Evolutionary conservation across 2,888 invertebrate genomes (phyloP), one percentile per base, ranked within the genome.

Genomic region (Agrotis segetum): DNA sequence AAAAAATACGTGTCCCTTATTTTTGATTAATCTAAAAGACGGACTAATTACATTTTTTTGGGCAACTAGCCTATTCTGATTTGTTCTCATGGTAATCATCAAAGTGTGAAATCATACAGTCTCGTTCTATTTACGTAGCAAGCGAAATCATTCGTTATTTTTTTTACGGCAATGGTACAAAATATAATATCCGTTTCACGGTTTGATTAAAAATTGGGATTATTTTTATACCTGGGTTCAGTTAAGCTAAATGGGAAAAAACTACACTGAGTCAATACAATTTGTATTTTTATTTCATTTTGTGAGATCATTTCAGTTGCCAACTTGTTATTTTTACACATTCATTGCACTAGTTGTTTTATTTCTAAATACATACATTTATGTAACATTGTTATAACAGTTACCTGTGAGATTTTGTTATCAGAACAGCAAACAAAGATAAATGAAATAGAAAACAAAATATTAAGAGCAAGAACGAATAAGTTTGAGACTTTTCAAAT

Each of bases 191-290:
- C 56, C 50, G 16, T 44, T 67, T 56, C 49, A 64, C 7, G 52
- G 46, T 61, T 79, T 67, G 47, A 79, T 77, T 60, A 79, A 77
- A 76, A 67, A 49, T 52, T 47, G 21, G 58, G 74, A 64, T 79
- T 61, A 67, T 29, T 77, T 49, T 60, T 46, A 52, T n/a, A n/a
- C n/a, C n/a, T n/a, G 47, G 55, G 58, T 46, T 40, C 66, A 53
- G 55, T 50, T 64, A 46, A 70, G 58, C 77, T 74, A 14, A 21
- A 62, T 52, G 29, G 47, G 34, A 74, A 77, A 69, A 44, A 69
- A 77, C 49, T 44, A 44, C 47, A 0, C 52, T 56, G 9, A 47
- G 17, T 19, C 46, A 50, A 50, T 50, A 49, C 40, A 1, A 7
- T 58, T 13, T 17, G 29, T 46, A 29, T 50, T 62, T 19, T 21